A percentile compares a stretch with the other conserved stretches of the same genome.
These are phyloP conservation scores for Eidolon dupreanum DNA, from an alignment of 2,797 vertebrate genomes.

Conservation along the genomic window DNA sequence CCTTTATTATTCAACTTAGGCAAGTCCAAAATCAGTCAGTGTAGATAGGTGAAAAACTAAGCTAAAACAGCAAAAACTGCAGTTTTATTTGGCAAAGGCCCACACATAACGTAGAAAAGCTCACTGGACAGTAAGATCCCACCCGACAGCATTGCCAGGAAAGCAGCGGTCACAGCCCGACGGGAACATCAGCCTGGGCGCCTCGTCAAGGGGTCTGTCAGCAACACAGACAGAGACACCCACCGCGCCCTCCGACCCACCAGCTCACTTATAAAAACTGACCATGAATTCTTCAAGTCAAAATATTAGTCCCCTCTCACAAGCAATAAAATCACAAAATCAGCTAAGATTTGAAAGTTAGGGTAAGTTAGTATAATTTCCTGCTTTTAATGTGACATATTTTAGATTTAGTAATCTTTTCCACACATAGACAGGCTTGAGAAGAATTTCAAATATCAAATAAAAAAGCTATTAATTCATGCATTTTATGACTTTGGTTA, in stretches of 20 bases:
- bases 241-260: neutral
- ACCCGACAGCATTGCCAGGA: neutral
- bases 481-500: slow-evolving; percentile 4
- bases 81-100: slow-evolving; percentile 51
- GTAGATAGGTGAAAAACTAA: slow-evolving; percentile 20
- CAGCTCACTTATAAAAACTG: neutral
- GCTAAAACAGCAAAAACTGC: slow-evolving; percentile 19
- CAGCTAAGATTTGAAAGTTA: slow-evolving; percentile 53
- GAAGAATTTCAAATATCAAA: slow-evolving; percentile 72
- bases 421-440: slow-evolving; percentile 14
- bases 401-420: slow-evolving; percentile 57
- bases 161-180: neutral
- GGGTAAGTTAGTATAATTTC: slow-evolving; percentile 55
- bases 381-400: slow-evolving; percentile 67
- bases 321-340: slow-evolving; percentile 64
- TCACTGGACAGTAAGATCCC: neutral
- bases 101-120: neutral
- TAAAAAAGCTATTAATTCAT: slow-evolving; percentile 69
- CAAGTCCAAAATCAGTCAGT: slow-evolving; percentile 42
- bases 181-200: neutral
- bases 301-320: slow-evolving; percentile 46
- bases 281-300: neutral
- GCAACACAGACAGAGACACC: neutral
- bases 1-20: slow-evolving; percentile 66
- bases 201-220: neutral